Evolutionary conservation across 2,888 invertebrate genomes (phyloP).

Genomic region (Oeneis ivallda): DNA sequence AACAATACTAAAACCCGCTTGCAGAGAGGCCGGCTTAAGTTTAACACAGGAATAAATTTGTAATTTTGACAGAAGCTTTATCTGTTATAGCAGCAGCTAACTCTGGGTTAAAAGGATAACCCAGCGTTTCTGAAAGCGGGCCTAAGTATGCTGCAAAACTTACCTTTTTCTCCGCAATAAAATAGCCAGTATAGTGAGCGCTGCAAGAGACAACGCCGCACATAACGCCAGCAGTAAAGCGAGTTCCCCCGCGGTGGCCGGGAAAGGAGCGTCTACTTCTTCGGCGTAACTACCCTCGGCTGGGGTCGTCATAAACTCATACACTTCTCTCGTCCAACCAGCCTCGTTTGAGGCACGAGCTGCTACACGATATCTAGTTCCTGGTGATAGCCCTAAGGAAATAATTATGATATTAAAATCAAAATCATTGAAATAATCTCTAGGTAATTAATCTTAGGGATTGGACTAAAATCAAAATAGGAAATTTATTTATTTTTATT

Average conservation of each 20-base stretch:
- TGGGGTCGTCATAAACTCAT: conserved; percentile 81
- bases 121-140: too few species aligned
- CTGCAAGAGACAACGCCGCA: conserved; percentile 80
- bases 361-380: conserved; percentile 83
- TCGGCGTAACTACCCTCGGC: conserved; percentile 78
- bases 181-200: conserved; percentile 82
- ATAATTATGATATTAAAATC: not conserved
- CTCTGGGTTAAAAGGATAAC: too few species aligned
- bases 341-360: conserved; percentile 84
- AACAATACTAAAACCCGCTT: too few species aligned
- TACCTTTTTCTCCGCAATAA: conserved; percentile 78
- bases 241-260: conserved; percentile 72
- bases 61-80: too few species aligned
- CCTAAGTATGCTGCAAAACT: conserved; percentile 25
- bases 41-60: too few species aligned
- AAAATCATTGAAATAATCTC: too few species aligned
- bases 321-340: conserved; percentile 82
- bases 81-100: too few species aligned
- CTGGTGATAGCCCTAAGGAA: conserved; percentile 70
- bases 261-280: conserved; percentile 74
- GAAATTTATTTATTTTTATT: too few species aligned
- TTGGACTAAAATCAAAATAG: too few species aligned
- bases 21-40: too few species aligned
- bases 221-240: conserved; percentile 77
- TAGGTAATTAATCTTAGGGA: too few species aligned